Evolutionary conservation across 2,113 vertebrate species (phyloP).

Genomic region (Ictalurus furcatus): DNA sequence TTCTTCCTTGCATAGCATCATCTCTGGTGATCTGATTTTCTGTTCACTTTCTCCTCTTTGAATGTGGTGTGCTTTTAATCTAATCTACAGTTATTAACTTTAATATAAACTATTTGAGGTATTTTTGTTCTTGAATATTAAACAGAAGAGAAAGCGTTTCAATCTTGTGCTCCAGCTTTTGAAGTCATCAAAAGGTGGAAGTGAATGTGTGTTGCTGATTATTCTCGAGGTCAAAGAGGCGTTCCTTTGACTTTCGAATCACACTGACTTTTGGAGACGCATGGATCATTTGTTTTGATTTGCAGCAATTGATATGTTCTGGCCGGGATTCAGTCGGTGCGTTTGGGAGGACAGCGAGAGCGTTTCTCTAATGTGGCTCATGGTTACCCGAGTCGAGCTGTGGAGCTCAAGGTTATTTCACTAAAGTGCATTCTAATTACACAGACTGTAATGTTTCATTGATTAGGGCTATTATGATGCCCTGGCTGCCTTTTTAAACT

Average conservation of each 20-base stretch:
- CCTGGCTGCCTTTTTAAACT: constrained; percentile 32
- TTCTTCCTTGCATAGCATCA: background rate
- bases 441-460: constrained; percentile 40
- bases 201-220: background rate
- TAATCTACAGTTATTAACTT: background rate
- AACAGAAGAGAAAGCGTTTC: background rate
- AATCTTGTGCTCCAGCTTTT: background rate
- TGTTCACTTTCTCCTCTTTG: constrained; percentile 6
- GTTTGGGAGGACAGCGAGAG: constrained; percentile 10
- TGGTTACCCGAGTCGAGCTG: constrained; percentile 3
- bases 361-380: constrained; percentile 26
- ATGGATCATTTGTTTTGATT: constrained; percentile 20
- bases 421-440: constrained; percentile 38
- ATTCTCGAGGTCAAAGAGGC: background rate
- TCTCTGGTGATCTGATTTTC: background rate
- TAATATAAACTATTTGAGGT: background rate
- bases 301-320: background rate
- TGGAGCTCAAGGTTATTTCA: constrained; percentile 43
- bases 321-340: constrained; percentile 3
- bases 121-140: constrained; percentile 2
- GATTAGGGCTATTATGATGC: constrained; percentile 40
- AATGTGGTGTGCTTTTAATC: background rate
- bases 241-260: background rate
- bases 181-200: background rate
- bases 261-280: background rate